Percentiles rank a stretch among this genome's conserved stretches.
Conservation (phyloP, 2,888 invertebrate species). For the Lydus trimaculatus region DNA sequence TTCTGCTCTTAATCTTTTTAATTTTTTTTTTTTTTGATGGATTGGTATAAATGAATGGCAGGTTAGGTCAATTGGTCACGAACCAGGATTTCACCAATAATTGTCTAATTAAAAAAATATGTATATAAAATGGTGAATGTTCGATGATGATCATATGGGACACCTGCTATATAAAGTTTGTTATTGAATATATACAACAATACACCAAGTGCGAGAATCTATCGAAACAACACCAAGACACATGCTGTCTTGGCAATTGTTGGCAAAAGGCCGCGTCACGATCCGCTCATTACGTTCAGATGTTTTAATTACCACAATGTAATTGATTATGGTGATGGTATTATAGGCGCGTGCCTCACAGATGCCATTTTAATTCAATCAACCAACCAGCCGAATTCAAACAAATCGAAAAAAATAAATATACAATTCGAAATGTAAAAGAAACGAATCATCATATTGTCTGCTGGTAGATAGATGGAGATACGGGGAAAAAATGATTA, state of each 20-base stretch:
- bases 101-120: neutral
- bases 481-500: neutral
- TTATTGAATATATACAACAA: neutral
- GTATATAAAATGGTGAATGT: neutral
- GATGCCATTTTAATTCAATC: neutral
- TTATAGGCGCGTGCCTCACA: constrained; percentile 44
- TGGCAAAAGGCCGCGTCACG: constrained; percentile 53
- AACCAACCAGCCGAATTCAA: neutral
- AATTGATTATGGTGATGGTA: constrained; percentile 49
- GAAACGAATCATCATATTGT: neutral
- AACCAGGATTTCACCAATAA: constrained; percentile 5
- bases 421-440: neutral
- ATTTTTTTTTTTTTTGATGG: neutral
- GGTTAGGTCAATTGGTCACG: constrained; percentile 9
- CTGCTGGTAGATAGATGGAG: neutral
- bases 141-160: neutral
- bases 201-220: neutral
- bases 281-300: constrained; percentile 54
- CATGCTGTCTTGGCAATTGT: constrained; percentile 39
- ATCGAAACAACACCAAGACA: constrained; percentile 21
- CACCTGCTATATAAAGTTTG: neutral
- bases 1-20: neutral
- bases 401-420: neutral
- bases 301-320: constrained; percentile 55
- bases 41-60: neutral